Base-by-base conservation (phyloP, 2,888 invertebrate genomes). In the Galerucella pusilla region DNA sequence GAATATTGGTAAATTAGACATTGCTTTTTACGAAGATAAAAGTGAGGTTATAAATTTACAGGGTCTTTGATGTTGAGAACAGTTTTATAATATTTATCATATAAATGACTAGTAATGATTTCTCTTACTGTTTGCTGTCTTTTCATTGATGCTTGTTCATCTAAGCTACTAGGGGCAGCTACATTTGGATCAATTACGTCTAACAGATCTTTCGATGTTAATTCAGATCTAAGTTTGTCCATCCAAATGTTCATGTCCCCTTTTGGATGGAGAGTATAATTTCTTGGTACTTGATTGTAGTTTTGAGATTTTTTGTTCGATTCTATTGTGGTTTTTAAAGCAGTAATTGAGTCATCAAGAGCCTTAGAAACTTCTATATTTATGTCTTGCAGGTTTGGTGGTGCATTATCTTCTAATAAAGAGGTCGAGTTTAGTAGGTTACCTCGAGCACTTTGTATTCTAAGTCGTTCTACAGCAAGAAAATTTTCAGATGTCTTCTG, bases 81-180 rank as follows among this genome's bases (percentile, higher is more conserved):
- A 14, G 16, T 71, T 49, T 60, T 61, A 64, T 71, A 49, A 14
- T 71, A 71, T 60, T 63, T 64, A 7, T 61, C 28, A 28, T 71
- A 64, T 61, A 71, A 63, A 25, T 71, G 71, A 12, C 63, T 71
- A 20, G 64, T 72, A 9, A 72, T 65, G 12, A 72, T 67, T 54
- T 72, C 66, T 72, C 72, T 72, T 2, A 72, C 72, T 66, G 52
- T 42, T 57, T 65, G 65, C 12, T 72, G 54, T 45, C 65, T 46
- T 59, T 54, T 65, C 14, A 59, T 20, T 2, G 4, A 6, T 57
- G 54, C 25, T 46, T 25, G 46, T 25, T 46, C 61, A 49, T 61
- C 61, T 52, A 71, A 42, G 10, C 10, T 61, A 28, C 20, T 42
- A n/a, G 46, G 45, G 12, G 42, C 61, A n/a, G 70, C 46, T 14